phyloP scores from a whole-genome alignment of 1,140 invertebrate genomes.

The Neomicropteryx cornuta region DNA sequence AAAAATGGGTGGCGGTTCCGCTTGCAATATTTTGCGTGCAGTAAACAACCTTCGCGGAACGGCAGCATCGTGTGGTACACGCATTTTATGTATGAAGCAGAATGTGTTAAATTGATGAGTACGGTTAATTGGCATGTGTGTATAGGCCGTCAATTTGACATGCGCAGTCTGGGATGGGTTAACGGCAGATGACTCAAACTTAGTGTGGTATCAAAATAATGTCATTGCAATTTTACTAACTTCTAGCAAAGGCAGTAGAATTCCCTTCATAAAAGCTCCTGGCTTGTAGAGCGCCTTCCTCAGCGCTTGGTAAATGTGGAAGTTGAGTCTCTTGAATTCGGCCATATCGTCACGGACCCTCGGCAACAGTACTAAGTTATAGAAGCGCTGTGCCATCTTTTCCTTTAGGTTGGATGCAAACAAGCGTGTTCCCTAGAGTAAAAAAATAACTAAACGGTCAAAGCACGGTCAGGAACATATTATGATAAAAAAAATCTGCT shows the following conservation, averaged over 20 bases:
- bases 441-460: slow-evolving; percentile 13
- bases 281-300: slow-evolving; percentile 93
- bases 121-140: too few species aligned
- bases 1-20: too few species aligned
- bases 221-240: slow-evolving; percentile 30
- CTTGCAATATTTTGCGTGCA: too few species aligned
- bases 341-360: slow-evolving; percentile 89
- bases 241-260: slow-evolving; percentile 82
- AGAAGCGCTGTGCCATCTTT: slow-evolving; percentile 95
- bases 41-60: too few species aligned
- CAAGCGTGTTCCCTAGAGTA: slow-evolving; percentile 73
- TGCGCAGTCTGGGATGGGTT: too few species aligned
- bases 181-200: too few species aligned
- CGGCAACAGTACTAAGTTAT: slow-evolving; percentile 86
- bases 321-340: slow-evolving; percentile 93
- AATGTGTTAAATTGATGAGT: too few species aligned
- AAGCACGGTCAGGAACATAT: too few species aligned
- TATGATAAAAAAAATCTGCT: too few species aligned
- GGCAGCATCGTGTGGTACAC: too few species aligned
- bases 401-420: slow-evolving; percentile 95
- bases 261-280: slow-evolving; percentile 98
- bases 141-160: too few species aligned
- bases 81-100: too few species aligned
- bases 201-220: slow-evolving; percentile 3
- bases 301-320: slow-evolving; percentile 89